Evolutionary conservation across 2,797 vertebrate species (phyloP), one percentile per base, ranked within the genome.

Genomic region (Delichon dasypus): DNA sequence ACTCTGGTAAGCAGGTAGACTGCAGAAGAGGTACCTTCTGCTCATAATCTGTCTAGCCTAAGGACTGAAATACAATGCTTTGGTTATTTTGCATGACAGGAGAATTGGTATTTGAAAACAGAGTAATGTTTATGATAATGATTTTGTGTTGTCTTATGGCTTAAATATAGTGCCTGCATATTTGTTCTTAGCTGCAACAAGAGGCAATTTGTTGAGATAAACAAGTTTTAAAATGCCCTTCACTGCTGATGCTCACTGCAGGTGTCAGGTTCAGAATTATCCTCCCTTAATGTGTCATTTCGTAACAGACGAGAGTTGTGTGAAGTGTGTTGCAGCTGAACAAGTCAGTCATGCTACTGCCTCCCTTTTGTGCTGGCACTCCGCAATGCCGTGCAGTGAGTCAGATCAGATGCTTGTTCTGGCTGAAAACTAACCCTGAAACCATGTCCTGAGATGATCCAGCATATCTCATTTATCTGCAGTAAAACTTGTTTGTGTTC

Each of bases 351-450:
- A 5, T 78, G 70, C 19, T 64, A 0, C 57, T 79, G 66, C 55
- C 36, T 81, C 53, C 88, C 81, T 78, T 82, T 38, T 60, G 65
- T 85, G 73, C 76, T 91, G 83, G 65, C 70, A n/a, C 32, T 61
- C 17, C 54, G 58, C 70, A 73, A 48, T 6, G 7, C 60, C 1
- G 1, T 81, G 70, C 76, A 48, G 40, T 72, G 73, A 94, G 83
- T 94, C 85, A 84, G 62, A 81, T 85, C 73, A 84, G 80, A 50
- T 93, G 40, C 66, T 90, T 93, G 73, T 80, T 91, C 79, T 88
- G 60, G 45, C 66, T 94, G 85, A 95, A 96, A 92, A 87, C 73
- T 94, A 88, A 94, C 73, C 94, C 91, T 90, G 90, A 91, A 95
- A 95, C 91, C 91, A 73, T 70, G 88, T 68, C 88, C 80, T 85